Evolutionary conservation across 2,888 invertebrate genomes (phyloP).

Genomic region (Epirrita christyi): DNA sequence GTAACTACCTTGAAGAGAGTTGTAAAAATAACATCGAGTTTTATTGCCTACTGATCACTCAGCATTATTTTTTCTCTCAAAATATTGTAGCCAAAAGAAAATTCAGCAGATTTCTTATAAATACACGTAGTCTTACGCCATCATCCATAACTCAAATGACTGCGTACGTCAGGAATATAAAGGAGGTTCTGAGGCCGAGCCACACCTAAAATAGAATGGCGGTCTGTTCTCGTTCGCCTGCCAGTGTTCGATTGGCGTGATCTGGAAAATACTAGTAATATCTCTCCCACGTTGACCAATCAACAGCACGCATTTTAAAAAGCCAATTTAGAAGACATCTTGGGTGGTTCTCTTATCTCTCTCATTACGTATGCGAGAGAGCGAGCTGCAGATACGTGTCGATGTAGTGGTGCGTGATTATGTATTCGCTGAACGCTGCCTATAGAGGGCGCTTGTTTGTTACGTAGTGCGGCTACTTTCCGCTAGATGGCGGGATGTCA

Average conservation of each 20-base stretch:
- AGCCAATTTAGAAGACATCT: constrained; percentile 68
- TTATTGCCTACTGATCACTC: constrained; percentile 46
- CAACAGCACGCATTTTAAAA: constrained; percentile 65
- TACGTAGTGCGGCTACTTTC: constrained; percentile 54
- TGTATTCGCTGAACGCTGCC: constrained; percentile 37
- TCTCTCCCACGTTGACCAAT: constrained; percentile 69
- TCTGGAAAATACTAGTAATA: constrained; percentile 61
- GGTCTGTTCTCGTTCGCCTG: constrained; percentile 62
- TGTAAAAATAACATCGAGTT: constrained; percentile 32
- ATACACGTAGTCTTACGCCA: constrained; percentile 74
- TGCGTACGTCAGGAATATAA: constrained; percentile 81
- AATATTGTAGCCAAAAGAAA: constrained; percentile 54
- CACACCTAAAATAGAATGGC: constrained; percentile 81
- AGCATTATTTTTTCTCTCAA: constrained; percentile 54
- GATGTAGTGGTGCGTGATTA: constrained; percentile 54
- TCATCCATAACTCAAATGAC: constrained; percentile 80
- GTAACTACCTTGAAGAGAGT: neutral
- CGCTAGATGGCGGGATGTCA: constrained; percentile 59
- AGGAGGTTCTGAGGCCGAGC: constrained; percentile 74
- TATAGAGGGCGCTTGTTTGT: constrained; percentile 66
- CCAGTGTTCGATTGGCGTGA: constrained; percentile 67
- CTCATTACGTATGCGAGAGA: constrained; percentile 62
- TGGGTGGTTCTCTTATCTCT: constrained; percentile 63
- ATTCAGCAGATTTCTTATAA: constrained; percentile 72
- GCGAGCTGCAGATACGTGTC: constrained; percentile 53